Evolutionary conservation across 1,140 invertebrate genomes (phyloP).

Genomic region (Papilio dardanus): DNA sequence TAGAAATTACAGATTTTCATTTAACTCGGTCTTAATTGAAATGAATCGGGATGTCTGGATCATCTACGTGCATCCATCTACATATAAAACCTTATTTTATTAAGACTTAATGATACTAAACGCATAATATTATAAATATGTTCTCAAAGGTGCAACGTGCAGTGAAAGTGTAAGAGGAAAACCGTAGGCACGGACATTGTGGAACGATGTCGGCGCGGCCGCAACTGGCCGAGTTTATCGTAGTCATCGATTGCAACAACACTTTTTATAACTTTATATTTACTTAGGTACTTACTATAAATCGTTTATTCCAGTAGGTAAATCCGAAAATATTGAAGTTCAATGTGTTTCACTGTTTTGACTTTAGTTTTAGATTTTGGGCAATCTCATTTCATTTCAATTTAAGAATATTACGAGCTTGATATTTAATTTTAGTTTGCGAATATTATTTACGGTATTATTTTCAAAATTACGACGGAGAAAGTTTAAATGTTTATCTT

Average conservation of each 20-base stretch:
- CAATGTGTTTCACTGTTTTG: no score
- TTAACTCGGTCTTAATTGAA: background rate
- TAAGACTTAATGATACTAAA: background rate
- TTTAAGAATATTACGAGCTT: no score
- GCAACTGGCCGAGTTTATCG: slow-evolving; percentile 13
- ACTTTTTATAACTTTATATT: slow-evolving; percentile 1
- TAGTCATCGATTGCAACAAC: slow-evolving; percentile 15
- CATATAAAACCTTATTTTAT: background rate
- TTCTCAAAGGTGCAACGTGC: slow-evolving; percentile 1
- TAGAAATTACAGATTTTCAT: background rate
- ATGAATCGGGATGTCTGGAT: no score
- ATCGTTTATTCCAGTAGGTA: no score
- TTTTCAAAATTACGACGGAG: background rate
- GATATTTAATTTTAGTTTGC: background rate
- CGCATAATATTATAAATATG: background rate
- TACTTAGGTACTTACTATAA: background rate
- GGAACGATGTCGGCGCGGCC: background rate
- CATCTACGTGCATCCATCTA: background rate
- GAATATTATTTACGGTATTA: background rate
- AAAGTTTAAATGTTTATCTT: background rate
- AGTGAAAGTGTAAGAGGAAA: slow-evolving; percentile 52
- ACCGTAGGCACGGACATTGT: slow-evolving; percentile 30
- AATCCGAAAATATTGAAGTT: background rate
- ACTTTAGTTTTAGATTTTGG: no score
- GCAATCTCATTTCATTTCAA: no score